These are phyloP conservation scores for Aegithalos caudatus DNA, from an alignment of 2,113 vertebrate genomes.

Conservation along the genomic window DNA sequence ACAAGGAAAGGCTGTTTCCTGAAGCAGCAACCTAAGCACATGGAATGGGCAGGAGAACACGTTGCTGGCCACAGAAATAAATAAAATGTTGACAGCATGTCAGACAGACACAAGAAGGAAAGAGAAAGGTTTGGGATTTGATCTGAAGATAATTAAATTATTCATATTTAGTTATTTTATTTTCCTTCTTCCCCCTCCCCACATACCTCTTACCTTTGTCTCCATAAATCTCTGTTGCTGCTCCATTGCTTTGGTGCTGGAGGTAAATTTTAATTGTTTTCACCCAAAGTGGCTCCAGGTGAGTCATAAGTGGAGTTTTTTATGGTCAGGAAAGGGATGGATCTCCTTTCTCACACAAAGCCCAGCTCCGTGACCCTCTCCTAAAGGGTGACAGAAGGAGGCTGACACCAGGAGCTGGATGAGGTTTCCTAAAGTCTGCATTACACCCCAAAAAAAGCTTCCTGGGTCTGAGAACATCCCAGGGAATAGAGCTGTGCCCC, in stretches of 20 bases:
- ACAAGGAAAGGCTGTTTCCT: neutral
- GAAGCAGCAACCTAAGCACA: neutral
- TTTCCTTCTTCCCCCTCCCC: neutral
- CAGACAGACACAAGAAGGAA: neutral
- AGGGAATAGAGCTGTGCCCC: neutral
- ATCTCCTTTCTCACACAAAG: neutral
- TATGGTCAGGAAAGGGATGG: neutral
- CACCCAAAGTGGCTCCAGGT: neutral
- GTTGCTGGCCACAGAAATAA: neutral
- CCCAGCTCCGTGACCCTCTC: fast-evolving
- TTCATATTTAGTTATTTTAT: neutral
- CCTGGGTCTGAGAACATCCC: neutral
- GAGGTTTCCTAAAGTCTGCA: neutral
- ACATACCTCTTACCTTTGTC: neutral
- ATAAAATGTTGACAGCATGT: fast-evolving
- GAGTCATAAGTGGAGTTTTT: neutral
- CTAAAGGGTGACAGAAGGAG: neutral
- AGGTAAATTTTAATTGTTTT: neutral
- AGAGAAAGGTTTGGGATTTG: neutral
- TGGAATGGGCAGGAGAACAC: neutral
- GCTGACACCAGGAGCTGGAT: neutral
- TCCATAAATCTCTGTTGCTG: neutral
- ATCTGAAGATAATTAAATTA: neutral
- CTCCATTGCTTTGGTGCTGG: neutral
- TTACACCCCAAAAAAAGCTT: neutral